Conservation (phyloP, 2,113 vertebrate genomes). For the Pelmatolapia mariae region DNA sequence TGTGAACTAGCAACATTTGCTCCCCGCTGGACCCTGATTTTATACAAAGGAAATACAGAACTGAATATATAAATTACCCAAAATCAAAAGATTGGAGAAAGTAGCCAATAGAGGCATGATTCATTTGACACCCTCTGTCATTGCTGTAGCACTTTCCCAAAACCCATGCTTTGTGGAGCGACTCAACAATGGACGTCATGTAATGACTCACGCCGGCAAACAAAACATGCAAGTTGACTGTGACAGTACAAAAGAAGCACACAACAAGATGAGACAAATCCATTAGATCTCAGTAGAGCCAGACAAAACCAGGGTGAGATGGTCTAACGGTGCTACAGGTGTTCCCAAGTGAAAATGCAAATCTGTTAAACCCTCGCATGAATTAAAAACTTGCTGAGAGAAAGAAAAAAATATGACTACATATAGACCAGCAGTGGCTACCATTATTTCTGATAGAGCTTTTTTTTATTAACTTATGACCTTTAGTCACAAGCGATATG, state of each 20-base stretch:
- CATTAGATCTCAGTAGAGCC: slow-evolving; percentile 22
- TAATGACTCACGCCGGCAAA: slow-evolving; percentile 51
- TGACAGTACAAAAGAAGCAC: slow-evolving; percentile 27
- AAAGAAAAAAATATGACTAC: background rate
- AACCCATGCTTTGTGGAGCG: slow-evolving; percentile 24
- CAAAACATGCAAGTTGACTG: slow-evolving; percentile 43
- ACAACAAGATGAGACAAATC: slow-evolving; percentile 40
- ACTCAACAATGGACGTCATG: slow-evolving; percentile 40
- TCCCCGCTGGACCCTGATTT: background rate
- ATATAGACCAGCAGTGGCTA: background rate
- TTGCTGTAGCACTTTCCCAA: slow-evolving; percentile 2
- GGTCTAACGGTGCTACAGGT: background rate
- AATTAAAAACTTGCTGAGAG: background rate
- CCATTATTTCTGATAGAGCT: background rate
- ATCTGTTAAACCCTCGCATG: background rate
- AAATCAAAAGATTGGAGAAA: background rate
- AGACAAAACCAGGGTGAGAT: background rate
- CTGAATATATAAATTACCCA: background rate
- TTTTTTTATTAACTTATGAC: background rate
- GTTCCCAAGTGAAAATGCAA: background rate
- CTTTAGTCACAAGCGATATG: background rate
- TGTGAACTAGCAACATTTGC: background rate
- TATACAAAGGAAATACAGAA: background rate
- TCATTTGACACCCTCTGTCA: slow-evolving; percentile 43
- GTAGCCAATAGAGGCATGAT: slow-evolving; percentile 35